phyloP scores from a whole-genome alignment of 2,797 vertebrate genomes.

The Oophaga sylvatica region DNA sequence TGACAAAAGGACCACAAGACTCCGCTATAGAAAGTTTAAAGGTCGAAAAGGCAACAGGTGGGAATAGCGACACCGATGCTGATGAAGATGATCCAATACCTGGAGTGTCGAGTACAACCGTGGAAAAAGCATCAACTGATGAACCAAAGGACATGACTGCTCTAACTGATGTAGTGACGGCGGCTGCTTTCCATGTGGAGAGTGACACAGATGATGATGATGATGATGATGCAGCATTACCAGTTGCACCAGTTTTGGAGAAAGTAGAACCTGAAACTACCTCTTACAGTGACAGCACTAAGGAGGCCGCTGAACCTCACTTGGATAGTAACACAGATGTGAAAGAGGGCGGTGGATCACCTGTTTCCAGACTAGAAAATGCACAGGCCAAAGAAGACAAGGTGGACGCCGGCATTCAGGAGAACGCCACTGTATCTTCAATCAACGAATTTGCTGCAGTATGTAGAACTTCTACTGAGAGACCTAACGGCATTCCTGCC shows the following conservation, averaged over 20 bases:
- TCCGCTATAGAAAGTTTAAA: not conserved
- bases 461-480: not conserved
- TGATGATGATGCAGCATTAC: constrained; percentile 59
- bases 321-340: constrained; percentile 64
- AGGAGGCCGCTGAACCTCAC: not conserved
- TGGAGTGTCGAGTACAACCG: no score
- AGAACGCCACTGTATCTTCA: not conserved
- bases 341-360: constrained; percentile 23
- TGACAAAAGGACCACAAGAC: not conserved
- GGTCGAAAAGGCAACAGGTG: not conserved
- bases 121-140: not conserved
- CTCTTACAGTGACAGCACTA: not conserved
- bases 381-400: not conserved
- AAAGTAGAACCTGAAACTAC: not conserved
- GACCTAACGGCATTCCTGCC: not conserved
- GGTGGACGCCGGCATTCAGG: not conserved
- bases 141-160: not conserved
- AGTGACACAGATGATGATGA: constrained; percentile 74
- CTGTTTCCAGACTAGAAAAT: not conserved
- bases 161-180: not conserved
- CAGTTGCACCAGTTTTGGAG: not conserved
- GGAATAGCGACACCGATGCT: constrained; percentile 34
- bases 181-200: not conserved
- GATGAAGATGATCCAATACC: constrained; percentile 25
- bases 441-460: not conserved